These are phyloP conservation scores for Drosophila burlai DNA, from an alignment of 1,140 invertebrate species.

Conservation along the genomic window DNA sequence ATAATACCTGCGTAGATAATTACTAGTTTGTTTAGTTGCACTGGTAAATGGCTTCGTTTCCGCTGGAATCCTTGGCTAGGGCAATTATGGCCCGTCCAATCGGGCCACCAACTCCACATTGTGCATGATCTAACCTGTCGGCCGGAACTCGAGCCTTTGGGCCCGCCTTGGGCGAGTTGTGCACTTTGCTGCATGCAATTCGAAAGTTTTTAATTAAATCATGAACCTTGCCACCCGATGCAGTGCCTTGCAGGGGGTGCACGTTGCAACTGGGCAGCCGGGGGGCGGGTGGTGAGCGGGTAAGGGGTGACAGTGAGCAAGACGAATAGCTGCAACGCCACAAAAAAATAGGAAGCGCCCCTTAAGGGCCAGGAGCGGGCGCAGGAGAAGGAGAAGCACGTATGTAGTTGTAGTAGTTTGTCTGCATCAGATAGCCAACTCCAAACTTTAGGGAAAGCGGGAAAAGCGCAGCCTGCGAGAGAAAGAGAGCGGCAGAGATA, in stretches of 20 bases:
- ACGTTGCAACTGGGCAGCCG: not conserved
- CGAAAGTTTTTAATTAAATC: conserved; percentile 77
- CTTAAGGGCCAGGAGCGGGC: not conserved
- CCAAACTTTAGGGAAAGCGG: conserved; percentile 6
- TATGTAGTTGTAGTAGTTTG: conserved; percentile 43
- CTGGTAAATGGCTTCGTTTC: conserved; percentile 8
- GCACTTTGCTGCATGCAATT: conserved; percentile 51
- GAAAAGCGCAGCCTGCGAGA: conserved; percentile 4
- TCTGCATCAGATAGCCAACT: conserved; percentile 71
- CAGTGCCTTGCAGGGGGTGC: conserved; percentile 6
- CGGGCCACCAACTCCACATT: not conserved
- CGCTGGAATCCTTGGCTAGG: not conserved
- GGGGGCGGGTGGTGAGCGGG: no score
- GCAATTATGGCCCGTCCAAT: not conserved
- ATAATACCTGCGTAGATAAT: not conserved
- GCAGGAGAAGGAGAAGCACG: conserved; percentile 7
- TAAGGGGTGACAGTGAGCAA: conserved; percentile 45
- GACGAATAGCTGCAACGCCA: conserved; percentile 41
- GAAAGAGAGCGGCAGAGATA: conserved; percentile 45
- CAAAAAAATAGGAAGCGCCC: conserved; percentile 11
- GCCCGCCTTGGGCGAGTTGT: conserved; percentile 18
- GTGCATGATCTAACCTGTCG: conserved; percentile 2
- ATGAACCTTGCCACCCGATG: conserved; percentile 43
- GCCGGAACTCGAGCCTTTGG: conserved; percentile 12
- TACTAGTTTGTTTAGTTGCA: not conserved